Evolutionary conservation across 2,797 vertebrate species (phyloP).

Genomic region (Pangasius djambal): DNA sequence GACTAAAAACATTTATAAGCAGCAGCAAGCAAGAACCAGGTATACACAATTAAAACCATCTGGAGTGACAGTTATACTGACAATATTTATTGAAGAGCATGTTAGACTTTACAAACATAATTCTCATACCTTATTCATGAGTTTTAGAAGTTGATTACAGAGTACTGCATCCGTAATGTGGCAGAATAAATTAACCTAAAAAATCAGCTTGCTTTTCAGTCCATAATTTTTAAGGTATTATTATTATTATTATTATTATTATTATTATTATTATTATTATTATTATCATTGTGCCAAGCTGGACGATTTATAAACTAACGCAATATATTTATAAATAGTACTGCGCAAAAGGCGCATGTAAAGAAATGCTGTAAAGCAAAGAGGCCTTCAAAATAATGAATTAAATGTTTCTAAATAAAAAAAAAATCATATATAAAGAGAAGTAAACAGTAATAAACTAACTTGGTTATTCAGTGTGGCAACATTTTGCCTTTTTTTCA

Average conservation of each 20-base stretch:
- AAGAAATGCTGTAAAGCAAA: no score
- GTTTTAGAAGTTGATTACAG: constrained; percentile 22
- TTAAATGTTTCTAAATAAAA: no score
- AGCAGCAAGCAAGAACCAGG: not conserved
- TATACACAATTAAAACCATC: constrained; percentile 12
- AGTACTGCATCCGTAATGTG: constrained; percentile 8
- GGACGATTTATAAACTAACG: not conserved
- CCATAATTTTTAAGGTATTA: not conserved
- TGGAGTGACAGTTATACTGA: not conserved
- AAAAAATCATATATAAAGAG: not conserved
- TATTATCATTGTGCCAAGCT: not conserved
- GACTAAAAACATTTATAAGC: not conserved
- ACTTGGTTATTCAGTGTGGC: not conserved
- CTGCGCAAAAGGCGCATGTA: no score
- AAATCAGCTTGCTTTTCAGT: not conserved
- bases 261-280: not conserved
- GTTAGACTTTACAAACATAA: constrained; percentile 2
- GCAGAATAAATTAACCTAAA: constrained; percentile 18
- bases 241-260: no score
- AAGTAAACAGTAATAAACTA: not conserved
- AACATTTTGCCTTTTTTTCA: not conserved
- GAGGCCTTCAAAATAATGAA: no score
- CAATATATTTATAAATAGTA: not conserved
- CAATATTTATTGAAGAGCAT: constrained; percentile 15
- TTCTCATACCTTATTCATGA: constrained; percentile 35